phyloP scores from a whole-genome alignment of 2,888 invertebrate genomes.

The Calephelis perditalis region DNA sequence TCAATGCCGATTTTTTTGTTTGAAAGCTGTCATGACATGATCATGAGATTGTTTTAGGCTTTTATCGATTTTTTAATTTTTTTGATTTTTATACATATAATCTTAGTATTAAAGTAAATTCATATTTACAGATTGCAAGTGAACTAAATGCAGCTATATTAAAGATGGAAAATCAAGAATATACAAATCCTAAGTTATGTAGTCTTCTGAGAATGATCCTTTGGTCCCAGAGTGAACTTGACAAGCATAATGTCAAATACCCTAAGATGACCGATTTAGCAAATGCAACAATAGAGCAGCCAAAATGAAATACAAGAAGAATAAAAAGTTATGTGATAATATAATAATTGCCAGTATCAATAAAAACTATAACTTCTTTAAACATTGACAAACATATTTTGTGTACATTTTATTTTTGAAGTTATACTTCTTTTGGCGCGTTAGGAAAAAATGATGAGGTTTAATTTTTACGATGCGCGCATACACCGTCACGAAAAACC shows the following conservation, averaged over 20 bases:
- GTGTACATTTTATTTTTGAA: neutral
- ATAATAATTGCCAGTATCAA: constrained; percentile 4
- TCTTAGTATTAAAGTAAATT: constrained; percentile 12
- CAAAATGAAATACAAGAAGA: constrained; percentile 67
- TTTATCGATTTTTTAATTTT: no score
- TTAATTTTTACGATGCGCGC: no score
- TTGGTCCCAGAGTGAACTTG: constrained; percentile 97
- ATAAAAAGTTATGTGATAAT: constrained; percentile 20
- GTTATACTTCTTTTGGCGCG: no score
- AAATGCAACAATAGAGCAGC: constrained; percentile 87
- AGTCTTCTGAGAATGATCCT: constrained; percentile 94
- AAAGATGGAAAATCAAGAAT: constrained; percentile 94
- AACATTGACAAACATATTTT: neutral
- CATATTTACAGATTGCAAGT: constrained; percentile 89
- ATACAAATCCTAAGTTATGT: constrained; percentile 93
- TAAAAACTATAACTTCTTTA: neutral
- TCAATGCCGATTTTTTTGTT: no score
- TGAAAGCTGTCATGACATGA: no score
- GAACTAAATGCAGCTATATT: constrained; percentile 98
- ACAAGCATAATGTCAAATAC: constrained; percentile 95
- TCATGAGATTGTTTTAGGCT: no score
- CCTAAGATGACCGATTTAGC: constrained; percentile 97
- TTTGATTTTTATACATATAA: neutral
- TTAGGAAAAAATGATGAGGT: no score
- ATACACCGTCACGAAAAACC: no score